A percentile compares a stretch with the other conserved stretches of the same genome.
phyloP scores from a whole-genome alignment of 2,113 vertebrate genomes.

The Tenrec ecaudatus region DNA sequence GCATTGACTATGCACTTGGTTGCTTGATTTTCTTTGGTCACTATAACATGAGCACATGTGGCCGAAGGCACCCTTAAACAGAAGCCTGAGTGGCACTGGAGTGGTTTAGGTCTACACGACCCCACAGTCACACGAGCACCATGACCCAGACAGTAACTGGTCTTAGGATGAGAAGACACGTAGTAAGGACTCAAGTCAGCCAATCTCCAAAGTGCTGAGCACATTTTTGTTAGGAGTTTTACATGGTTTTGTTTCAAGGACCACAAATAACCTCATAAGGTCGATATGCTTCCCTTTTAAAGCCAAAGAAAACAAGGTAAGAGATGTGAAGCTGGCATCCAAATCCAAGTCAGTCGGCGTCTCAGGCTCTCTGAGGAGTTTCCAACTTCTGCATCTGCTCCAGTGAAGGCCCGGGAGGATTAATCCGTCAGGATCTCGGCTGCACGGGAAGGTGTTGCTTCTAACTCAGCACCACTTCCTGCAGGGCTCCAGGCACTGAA shows the following conservation, averaged over 20 bases:
- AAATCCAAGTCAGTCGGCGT: slow-evolving; percentile 26
- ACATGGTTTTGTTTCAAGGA: not conserved
- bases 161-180: not conserved
- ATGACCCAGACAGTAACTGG: not conserved
- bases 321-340: not conserved
- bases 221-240: not conserved
- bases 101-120: not conserved
- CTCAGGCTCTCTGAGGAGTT: not conserved
- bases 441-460: not conserved
- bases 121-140: not conserved
- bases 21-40: not conserved
- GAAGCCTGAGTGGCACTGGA: not conserved
- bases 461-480: not conserved
- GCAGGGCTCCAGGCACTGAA: not conserved
- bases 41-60: not conserved
- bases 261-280: not conserved
- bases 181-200: not conserved
- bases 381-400: not conserved
- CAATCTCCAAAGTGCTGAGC: not conserved
- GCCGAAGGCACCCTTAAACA: not conserved
- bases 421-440: not conserved
- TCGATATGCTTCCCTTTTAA: slow-evolving; percentile 34
- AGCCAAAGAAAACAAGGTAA: slow-evolving; percentile 35
- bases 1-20: not conserved
- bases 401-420: not conserved